Evolutionary conservation across 2,797 vertebrate species (phyloP).

Genomic region (Clarias laeviceps): DNA sequence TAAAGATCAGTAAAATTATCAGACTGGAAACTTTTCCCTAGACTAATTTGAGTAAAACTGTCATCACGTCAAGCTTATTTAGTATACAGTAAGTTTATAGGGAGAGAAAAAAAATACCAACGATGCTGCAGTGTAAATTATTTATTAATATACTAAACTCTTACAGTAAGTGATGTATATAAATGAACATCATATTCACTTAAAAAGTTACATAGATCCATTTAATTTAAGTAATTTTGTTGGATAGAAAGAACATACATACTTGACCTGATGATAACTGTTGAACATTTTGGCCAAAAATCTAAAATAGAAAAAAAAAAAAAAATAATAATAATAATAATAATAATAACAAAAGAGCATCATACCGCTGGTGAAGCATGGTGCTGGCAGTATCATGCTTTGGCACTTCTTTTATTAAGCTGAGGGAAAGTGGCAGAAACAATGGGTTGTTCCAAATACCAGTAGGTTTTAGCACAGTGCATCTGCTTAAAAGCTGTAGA

Average conservation of each 20-base stretch:
- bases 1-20: background rate
- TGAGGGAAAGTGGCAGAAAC: background rate
- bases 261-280: background rate
- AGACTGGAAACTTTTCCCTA: background rate
- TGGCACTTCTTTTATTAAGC: background rate
- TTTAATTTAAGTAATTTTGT: background rate
- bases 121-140: background rate
- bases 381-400: background rate
- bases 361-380: background rate
- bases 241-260: background rate
- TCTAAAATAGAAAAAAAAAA: background rate
- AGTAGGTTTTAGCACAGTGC: background rate
- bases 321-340: background rate
- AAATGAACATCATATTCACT: background rate
- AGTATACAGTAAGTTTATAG: background rate
- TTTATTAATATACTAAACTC: constrained; percentile 9
- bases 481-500: background rate
- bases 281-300: background rate
- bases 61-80: constrained; percentile 4
- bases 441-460: background rate
- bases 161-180: background rate
- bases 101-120: background rate
- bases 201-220: too few species aligned
- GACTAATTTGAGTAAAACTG: background rate
- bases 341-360: background rate